Percentiles rank a stretch among this genome's conserved stretches.
Conservation (phyloP, 2,888 invertebrate species). For the Drosophila robusta region DNA sequence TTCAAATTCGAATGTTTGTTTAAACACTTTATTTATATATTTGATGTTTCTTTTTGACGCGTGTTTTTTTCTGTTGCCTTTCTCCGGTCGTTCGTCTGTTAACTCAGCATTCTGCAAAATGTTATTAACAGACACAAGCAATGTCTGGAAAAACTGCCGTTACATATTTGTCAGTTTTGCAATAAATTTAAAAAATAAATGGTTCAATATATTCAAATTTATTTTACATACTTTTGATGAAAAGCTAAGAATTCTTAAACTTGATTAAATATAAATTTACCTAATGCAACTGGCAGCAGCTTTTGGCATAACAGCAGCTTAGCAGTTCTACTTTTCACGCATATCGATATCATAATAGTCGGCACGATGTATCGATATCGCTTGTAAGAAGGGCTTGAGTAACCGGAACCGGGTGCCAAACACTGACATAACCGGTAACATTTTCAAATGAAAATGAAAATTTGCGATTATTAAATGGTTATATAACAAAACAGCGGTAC, state of each 20-base stretch:
- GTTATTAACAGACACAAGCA: conserved; percentile 18
- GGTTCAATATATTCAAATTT: too few species aligned
- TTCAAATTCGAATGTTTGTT: not conserved
- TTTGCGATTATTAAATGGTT: too few species aligned
- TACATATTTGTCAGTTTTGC: not conserved
- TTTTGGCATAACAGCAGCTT: too few species aligned
- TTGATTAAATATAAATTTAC: too few species aligned
- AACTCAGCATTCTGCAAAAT: conserved; percentile 10
- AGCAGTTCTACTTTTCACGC: not conserved
- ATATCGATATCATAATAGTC: not conserved
- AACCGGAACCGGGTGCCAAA: not conserved
- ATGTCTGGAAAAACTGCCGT: not conserved
- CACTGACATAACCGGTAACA: not conserved
- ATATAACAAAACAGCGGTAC: too few species aligned
- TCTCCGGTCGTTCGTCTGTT: conserved; percentile 11
- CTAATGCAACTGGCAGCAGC: too few species aligned
- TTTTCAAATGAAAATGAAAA: not conserved
- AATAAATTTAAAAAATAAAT: too few species aligned
- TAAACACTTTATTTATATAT: not conserved
- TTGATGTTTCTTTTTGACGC: conserved; percentile 18
- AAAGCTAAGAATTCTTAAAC: too few species aligned
- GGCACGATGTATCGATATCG: not conserved
- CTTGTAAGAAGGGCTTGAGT: not conserved
- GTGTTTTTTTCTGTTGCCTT: conserved; percentile 18
- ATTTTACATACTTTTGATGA: too few species aligned